Evolutionary conservation across 2,797 vertebrate genomes (phyloP).

Genomic region (Mus caroli): DNA sequence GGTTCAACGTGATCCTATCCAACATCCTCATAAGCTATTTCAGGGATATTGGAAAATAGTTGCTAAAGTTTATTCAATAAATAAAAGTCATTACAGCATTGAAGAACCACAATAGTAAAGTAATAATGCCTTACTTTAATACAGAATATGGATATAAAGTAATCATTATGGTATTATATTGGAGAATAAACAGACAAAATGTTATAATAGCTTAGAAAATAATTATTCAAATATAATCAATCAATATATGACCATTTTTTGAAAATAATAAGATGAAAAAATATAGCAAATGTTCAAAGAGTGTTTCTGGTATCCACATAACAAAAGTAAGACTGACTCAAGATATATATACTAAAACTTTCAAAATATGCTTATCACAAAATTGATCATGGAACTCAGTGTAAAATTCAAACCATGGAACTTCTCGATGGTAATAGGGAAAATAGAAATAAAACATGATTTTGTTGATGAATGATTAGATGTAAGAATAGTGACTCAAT

Average conservation of each 20-base stretch:
- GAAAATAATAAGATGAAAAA: neutral
- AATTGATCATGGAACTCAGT: neutral
- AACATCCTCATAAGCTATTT: neutral
- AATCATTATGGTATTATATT: neutral
- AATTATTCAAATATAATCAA: too few species aligned
- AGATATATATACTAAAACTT: neutral
- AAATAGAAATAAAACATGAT: neutral
- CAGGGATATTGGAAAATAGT: neutral
- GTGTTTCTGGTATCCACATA: neutral
- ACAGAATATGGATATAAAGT: neutral
- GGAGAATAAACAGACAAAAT: neutral
- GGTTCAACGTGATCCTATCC: neutral
- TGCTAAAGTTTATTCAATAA: neutral
- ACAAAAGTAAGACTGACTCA: too few species aligned
- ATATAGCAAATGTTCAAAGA: neutral
- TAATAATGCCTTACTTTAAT: neutral
- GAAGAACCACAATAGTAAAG: neutral
- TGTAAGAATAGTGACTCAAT: neutral
- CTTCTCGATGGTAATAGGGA: neutral
- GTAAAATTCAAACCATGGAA: neutral
- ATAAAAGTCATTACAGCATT: too few species aligned
- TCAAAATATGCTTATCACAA: neutral
- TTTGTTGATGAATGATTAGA: neutral
- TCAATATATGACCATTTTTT: neutral
- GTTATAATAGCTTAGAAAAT: neutral